phyloP scores from a whole-genome alignment of 2,113 vertebrate genomes.

The Rafetus swinhoei region DNA sequence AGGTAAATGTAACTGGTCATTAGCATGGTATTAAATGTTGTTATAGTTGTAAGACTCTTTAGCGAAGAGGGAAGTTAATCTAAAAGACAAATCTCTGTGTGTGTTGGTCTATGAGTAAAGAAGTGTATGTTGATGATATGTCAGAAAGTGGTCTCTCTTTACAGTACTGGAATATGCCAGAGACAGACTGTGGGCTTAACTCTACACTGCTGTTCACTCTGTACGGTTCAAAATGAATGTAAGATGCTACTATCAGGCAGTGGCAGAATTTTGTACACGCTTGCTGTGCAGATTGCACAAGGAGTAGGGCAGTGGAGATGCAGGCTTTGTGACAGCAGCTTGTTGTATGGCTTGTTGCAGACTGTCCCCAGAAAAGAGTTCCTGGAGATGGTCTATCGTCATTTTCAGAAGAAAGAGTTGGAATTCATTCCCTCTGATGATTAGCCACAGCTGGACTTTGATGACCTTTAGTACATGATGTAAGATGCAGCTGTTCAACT shows the following conservation, averaged over 20 bases:
- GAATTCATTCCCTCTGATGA: neutral
- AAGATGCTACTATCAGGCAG: neutral
- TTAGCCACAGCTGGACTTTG: rapidly evolving
- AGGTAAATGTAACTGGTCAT: neutral
- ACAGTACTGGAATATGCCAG: neutral
- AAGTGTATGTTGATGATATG: neutral
- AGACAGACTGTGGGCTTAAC: neutral
- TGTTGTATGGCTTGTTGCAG: neutral
- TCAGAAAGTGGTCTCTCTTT: neutral
- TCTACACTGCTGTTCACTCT: no score
- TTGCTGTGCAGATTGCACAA: neutral
- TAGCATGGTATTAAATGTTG: constrained; percentile 9
- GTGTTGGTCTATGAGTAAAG: neutral
- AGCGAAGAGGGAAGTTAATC: neutral
- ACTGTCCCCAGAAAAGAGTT: neutral
- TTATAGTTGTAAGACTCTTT: no score
- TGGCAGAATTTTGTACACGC: no score
- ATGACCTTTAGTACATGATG: neutral
- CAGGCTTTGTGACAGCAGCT: neutral
- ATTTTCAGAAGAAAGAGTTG: neutral
- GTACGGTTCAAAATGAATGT: neutral
- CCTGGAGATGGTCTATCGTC: rapidly evolving
- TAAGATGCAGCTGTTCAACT: rapidly evolving
- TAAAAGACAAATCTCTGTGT: neutral
- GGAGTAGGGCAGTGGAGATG: rapidly evolving